Conservation (phyloP, 2,888 invertebrate species). For the Orthosia gracilis region DNA sequence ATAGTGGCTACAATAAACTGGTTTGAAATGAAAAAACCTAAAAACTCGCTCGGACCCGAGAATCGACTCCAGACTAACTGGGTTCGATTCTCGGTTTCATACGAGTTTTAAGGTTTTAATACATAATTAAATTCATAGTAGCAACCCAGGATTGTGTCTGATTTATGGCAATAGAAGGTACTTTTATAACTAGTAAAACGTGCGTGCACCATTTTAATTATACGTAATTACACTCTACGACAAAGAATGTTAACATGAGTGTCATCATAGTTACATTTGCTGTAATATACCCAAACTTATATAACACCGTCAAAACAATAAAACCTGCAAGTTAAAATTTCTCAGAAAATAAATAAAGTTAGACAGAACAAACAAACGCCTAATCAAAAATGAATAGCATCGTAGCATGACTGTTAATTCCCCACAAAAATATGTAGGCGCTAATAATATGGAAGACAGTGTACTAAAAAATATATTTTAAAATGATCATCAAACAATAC, state of each 20-base stretch:
- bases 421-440: constrained; percentile 23
- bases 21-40: too few relatives aligned
- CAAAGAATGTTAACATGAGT: neutral
- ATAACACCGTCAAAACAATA: neutral
- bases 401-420: constrained; percentile 10
- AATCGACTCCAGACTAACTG: too few relatives aligned
- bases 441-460: neutral
- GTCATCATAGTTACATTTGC: neutral
- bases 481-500: too few relatives aligned
- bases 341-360: constrained; percentile 3
- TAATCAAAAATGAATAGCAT: constrained; percentile 44
- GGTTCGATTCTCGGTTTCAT: too few relatives aligned
- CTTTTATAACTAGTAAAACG: neutral
- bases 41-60: too few relatives aligned
- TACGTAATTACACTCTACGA: neutral
- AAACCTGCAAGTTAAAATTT: neutral
- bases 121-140: too few relatives aligned
- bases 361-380: constrained; percentile 29
- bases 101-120: too few relatives aligned
- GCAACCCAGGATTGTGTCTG: neutral
- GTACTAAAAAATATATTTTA: neutral
- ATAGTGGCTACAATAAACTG: too few relatives aligned
- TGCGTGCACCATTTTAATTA: neutral
- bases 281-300: constrained; percentile 5
- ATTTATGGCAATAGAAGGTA: neutral